Conservation (phyloP, 1,140 invertebrate genomes). For the Bacillus rossius region DNA sequence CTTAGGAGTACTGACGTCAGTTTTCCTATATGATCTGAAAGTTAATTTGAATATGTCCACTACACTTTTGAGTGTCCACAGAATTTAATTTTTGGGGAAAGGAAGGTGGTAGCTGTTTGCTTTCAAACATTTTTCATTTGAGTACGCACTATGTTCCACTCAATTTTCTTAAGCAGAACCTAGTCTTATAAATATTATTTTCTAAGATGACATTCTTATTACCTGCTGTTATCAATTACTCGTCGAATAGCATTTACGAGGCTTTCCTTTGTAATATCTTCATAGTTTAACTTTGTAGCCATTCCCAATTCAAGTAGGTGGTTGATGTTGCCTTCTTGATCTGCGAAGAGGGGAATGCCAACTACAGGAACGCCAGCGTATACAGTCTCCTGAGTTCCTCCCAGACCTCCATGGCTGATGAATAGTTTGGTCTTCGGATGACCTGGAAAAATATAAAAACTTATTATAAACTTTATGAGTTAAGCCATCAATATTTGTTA, state of each 20-base stretch:
- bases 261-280: constrained; percentile 7
- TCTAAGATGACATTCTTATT: too few relatives aligned
- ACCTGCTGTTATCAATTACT: neutral
- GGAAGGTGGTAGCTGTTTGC: too few relatives aligned
- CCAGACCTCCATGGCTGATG: constrained; percentile 44
- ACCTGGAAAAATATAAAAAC: constrained; percentile 22
- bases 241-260: neutral
- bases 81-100: too few relatives aligned
- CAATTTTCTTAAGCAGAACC: too few relatives aligned
- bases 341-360: constrained; percentile 41
- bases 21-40: too few relatives aligned
- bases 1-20: too few relatives aligned
- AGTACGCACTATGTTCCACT: too few relatives aligned
- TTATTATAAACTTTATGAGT: neutral
- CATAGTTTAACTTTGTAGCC: constrained; percentile 32
- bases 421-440: constrained; percentile 40
- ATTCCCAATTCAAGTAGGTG: constrained; percentile 43
- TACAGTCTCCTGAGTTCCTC: constrained; percentile 44
- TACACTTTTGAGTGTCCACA: too few relatives aligned
- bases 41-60: too few relatives aligned
- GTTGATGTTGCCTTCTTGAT: constrained; percentile 47
- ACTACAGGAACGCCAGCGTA: constrained; percentile 45
- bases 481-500: too few relatives aligned
- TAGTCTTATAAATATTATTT: too few relatives aligned
- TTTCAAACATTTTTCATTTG: too few relatives aligned